These are phyloP conservation scores for Oxyura jamaicensis DNA, from an alignment of 2,113 vertebrate genomes.

Conservation along the genomic window DNA sequence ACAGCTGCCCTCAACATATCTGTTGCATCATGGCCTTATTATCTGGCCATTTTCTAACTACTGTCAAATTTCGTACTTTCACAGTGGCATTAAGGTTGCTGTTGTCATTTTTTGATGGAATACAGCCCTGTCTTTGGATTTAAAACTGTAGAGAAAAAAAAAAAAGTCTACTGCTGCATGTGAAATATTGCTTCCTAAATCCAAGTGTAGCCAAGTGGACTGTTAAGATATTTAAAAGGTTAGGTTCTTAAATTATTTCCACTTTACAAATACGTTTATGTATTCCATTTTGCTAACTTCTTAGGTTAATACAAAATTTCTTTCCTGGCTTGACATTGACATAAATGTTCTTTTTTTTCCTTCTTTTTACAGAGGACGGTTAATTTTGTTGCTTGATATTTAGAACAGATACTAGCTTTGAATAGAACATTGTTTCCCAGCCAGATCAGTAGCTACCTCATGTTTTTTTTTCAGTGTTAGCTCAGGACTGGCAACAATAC, in stretches of 20 bases:
- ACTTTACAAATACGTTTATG: constrained; percentile 58
- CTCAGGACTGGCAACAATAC: constrained; percentile 17
- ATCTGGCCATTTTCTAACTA: not conserved
- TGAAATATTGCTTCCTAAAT: constrained; percentile 71
- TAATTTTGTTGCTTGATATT: constrained; percentile 66
- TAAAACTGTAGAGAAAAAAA: constrained; percentile 4
- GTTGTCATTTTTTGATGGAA: constrained; percentile 10
- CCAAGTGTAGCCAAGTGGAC: constrained; percentile 38
- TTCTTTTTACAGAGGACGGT: not conserved
- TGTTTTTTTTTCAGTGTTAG: not conserved
- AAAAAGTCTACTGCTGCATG: not conserved
- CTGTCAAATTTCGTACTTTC: not conserved
- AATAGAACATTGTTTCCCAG: constrained; percentile 75
- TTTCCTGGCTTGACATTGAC: constrained; percentile 38
- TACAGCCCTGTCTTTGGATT: constrained; percentile 4
- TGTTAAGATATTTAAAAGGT: constrained; percentile 61
- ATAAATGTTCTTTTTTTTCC: not conserved
- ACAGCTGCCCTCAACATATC: not conserved
- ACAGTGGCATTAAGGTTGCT: not conserved
- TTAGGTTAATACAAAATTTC: constrained; percentile 51
- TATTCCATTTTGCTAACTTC: constrained; percentile 49
- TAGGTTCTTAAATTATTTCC: constrained; percentile 60
- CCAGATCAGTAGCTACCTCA: constrained; percentile 73
- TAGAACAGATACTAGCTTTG: constrained; percentile 74
- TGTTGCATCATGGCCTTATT: not conserved